A percentile compares a stretch with the other conserved stretches of the same genome.
phyloP scores from a whole-genome alignment of 2,113 vertebrate genomes.

The Trogon surrucura region DNA sequence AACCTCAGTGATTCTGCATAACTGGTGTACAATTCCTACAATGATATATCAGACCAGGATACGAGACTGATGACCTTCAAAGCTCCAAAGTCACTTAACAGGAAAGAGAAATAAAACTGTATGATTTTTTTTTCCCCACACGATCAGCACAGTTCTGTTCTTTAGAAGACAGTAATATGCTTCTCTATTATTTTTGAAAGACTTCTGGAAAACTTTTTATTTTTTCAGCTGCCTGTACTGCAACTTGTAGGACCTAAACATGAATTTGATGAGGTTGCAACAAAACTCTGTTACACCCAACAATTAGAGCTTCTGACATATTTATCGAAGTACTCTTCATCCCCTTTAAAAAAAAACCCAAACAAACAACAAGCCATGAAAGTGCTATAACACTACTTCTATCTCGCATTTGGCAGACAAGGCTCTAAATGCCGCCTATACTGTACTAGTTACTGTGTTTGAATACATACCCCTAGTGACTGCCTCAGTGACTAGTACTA shows the following conservation, averaged over 20 bases:
- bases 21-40: neutral
- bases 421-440: fast-evolving
- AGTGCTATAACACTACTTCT: neutral
- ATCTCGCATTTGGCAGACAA: neutral
- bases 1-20: neutral
- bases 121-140: neutral
- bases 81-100: neutral
- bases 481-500: neutral
- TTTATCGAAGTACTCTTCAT: neutral
- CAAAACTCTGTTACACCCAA: neutral
- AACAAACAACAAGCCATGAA: neutral
- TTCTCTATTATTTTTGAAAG: neutral
- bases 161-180: neutral
- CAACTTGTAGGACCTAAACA: neutral
- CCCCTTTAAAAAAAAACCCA: neutral
- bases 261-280: neutral
- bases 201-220: neutral
- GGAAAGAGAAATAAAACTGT: neutral
- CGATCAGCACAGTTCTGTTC: neutral
- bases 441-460: neutral
- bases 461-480: fast-evolving
- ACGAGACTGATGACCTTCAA: neutral
- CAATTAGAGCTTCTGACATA: neutral
- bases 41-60: neutral
- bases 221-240: neutral